These are phyloP conservation scores for Dusona sp. DNA, from an alignment of 2,888 invertebrate genomes.

Conservation along the genomic window DNA sequence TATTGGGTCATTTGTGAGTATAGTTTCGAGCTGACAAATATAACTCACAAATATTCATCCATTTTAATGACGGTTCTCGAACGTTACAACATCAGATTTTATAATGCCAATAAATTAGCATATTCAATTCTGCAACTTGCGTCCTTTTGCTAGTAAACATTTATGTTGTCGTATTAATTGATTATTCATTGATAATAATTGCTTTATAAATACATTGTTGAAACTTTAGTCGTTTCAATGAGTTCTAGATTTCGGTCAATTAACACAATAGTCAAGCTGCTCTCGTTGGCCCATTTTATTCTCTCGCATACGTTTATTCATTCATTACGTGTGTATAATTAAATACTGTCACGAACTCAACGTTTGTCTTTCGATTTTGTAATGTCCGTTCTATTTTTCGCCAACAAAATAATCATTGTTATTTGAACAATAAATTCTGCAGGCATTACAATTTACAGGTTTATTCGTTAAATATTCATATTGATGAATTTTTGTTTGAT, in stretches of 20 bases:
- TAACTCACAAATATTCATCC: not conserved
- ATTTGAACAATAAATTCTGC: not conserved
- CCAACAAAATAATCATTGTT: not conserved
- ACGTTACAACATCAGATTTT: not conserved
- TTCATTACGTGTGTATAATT: not conserved
- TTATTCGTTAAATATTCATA: not conserved
- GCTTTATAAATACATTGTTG: not conserved
- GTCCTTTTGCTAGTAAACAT: not conserved
- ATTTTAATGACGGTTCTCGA: not conserved
- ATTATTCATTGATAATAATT: constrained; percentile 8
- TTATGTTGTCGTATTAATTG: not conserved
- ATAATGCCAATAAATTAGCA: not conserved
- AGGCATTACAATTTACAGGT: not conserved
- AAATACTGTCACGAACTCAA: not conserved
- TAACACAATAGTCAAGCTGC: not conserved
- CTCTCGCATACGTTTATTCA: not conserved
- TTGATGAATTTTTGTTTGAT: not conserved
- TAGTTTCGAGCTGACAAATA: not conserved
- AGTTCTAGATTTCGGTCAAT: not conserved
- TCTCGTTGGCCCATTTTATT: not conserved
- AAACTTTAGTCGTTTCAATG: not conserved
- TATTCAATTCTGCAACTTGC: too few species aligned
- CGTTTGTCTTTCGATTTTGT: not conserved
- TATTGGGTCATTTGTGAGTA: constrained; percentile 14
- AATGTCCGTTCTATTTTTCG: not conserved